Percentiles rank a stretch among this genome's conserved stretches.
phyloP scores from a whole-genome alignment of 2,113 vertebrate species.

The Aepyceros melampus region DNA sequence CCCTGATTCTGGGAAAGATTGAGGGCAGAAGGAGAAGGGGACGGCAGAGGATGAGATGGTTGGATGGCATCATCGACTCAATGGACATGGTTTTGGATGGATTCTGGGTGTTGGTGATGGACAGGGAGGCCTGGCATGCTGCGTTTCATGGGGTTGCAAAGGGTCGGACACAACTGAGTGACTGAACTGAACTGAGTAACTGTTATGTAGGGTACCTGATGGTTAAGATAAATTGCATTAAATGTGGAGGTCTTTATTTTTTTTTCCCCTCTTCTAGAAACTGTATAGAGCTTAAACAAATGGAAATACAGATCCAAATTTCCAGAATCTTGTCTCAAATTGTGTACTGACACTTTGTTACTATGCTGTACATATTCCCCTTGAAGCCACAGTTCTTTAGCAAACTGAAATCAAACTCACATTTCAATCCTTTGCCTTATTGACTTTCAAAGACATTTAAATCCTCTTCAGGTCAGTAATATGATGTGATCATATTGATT shows the following conservation, averaged over 20 bases:
- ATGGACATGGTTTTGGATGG: too few species aligned
- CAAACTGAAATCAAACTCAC: neutral
- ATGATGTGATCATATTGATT: neutral
- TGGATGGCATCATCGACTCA: too few species aligned
- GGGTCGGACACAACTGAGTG: too few species aligned
- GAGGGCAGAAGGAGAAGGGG: too few species aligned
- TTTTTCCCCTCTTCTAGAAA: neutral
- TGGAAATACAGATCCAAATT: neutral
- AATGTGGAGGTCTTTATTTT: neutral
- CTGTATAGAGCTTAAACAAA: neutral
- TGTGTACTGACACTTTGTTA: neutral
- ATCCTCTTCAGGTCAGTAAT: neutral
- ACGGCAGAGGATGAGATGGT: too few species aligned
- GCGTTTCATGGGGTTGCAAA: too few species aligned
- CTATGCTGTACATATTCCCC: neutral
- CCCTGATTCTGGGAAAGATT: too few species aligned
- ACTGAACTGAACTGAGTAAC: neutral
- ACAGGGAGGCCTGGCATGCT: too few species aligned
- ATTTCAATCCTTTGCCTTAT: neutral
- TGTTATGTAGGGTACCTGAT: neutral
- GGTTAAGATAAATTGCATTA: neutral
- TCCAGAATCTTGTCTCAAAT: neutral
- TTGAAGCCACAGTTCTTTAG: neutral
- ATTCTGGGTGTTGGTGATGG: too few species aligned
- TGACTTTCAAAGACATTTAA: neutral